phyloP scores from a whole-genome alignment of 2,113 vertebrate species.

The Chitala chitala region DNA sequence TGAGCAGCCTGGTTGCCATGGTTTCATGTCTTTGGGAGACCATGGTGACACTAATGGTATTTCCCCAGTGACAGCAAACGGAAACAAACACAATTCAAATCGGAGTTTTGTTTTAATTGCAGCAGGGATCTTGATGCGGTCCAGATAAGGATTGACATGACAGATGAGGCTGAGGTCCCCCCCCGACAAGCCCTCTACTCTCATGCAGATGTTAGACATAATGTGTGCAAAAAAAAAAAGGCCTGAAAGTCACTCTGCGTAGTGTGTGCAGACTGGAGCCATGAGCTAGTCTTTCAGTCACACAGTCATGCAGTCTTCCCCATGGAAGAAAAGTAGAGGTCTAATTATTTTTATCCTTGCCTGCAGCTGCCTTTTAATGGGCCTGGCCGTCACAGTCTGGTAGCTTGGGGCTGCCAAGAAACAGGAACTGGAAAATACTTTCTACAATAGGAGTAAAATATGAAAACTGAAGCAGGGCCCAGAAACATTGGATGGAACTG shows the following conservation, averaged over 20 bases:
- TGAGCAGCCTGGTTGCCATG: conserved; percentile 13
- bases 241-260: not conserved
- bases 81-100: not conserved
- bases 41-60: conserved; percentile 1
- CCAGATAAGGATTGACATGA: too few relatives aligned
- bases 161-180: too few relatives aligned
- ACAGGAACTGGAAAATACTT: conserved; percentile 73
- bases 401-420: conserved; percentile 62
- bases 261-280: too few relatives aligned
- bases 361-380: conserved; percentile 67
- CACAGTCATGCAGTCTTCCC: conserved; percentile 46
- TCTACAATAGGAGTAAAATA: conserved; percentile 64
- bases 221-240: too few relatives aligned
- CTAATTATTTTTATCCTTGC: conserved; percentile 73
- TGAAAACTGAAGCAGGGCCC: conserved; percentile 62
- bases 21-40: conserved; percentile 14
- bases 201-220: too few relatives aligned
- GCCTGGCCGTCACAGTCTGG: conserved; percentile 61
- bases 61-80: conserved; percentile 8
- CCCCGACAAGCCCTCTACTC: too few relatives aligned
- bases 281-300: conserved; percentile 32
- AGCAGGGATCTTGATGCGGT: not conserved
- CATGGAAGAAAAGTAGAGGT: conserved; percentile 71
- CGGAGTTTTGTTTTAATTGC: not conserved
- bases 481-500: conserved; percentile 59